Evolutionary conservation across 2,888 invertebrate species (phyloP).

Genomic region (Lasioglossum pauxillum): DNA sequence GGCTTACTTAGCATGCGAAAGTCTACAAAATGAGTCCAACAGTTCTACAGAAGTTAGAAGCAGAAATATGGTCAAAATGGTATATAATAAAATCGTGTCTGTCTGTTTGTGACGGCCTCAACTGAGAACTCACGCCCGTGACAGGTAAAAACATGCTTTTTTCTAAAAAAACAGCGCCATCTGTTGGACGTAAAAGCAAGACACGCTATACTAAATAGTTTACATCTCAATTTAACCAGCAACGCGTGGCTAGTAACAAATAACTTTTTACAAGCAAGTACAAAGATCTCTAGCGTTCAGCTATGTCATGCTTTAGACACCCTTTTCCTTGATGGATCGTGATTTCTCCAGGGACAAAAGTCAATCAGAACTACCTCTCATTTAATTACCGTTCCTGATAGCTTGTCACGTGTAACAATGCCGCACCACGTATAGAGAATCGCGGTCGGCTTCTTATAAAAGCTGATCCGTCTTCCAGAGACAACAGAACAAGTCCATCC

Average conservation of each 20-base stretch:
- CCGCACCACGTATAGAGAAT: conserved; percentile 36
- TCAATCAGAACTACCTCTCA: conserved; percentile 69
- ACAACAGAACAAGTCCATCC: conserved; percentile 61
- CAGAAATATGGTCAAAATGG: too few species aligned
- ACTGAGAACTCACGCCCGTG: too few species aligned
- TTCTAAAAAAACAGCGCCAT: too few species aligned
- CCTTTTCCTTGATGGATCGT: not conserved
- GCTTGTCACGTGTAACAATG: conserved; percentile 48
- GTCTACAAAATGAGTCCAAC: too few species aligned
- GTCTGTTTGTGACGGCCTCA: too few species aligned
- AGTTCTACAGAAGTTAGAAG: too few species aligned
- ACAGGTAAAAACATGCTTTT: too few species aligned
- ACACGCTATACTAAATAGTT: too few species aligned
- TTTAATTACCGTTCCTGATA: conserved; percentile 64
- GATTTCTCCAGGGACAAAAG: conserved; percentile 74
- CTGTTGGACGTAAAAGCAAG: too few species aligned
- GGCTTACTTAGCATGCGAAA: too few species aligned
- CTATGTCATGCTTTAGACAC: not conserved
- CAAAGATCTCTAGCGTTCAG: not conserved
- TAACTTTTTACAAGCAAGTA: not conserved
- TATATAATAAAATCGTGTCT: too few species aligned
- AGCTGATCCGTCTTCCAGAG: conserved; percentile 55
- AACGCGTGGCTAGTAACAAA: not conserved
- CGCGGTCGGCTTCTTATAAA: conserved; percentile 73
- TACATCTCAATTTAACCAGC: too few species aligned